Base-by-base conservation (phyloP, 2,888 invertebrate species). In the Augochlorella aurata region DNA sequence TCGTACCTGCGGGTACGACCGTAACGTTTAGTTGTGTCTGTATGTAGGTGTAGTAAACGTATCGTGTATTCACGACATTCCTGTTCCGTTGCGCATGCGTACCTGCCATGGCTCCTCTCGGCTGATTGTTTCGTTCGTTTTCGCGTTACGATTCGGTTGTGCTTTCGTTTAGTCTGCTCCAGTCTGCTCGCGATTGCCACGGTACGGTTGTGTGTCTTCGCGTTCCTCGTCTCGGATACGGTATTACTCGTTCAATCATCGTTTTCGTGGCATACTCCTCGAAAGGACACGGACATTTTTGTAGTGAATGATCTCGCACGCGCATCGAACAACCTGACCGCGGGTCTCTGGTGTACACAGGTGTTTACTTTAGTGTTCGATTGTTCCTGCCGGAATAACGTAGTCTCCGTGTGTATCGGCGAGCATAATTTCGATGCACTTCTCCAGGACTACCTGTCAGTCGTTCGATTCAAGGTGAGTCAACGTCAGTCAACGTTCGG, bases 1-100 rank as follows among this genome's bases (percentile, higher is more conserved):
- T 87, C 89, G 88, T 91, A 90, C 90, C 91, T 91, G 90, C 88
- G 77, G 87, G 85, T 87, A 89, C 85, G 84, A 82, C 85, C 82
- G 83, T 87, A 84, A 84, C 71, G 82, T 84, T 84, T 75, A 75
- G 76, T 75, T 82, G 88, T 82, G 82, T 78, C 68, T 63, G 63
- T 71, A 50, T 70, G 75, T 77, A 74, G 45, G 74, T 77, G 66
- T 81, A 77, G 77, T 75, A 67, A 73, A 68, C 77, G 80, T 79
- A 69, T 77, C 72, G 70, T 81, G 49, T 74, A 68, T 78, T 45
- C 77, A 75, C 67, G 72, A 47, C 77, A 80, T 77, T 75, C 79
- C 71, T 81, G 70, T 68, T 71, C 74, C 74, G 77, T 72, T 65
- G 85, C 89, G 88, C 89, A 88, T 89, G 88, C 88, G 88, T 70